A percentile compares a stretch with the other conserved stretches of the same genome.
phyloP scores from a whole-genome alignment of 2,113 vertebrate genomes.

The Alouatta palliata region DNA sequence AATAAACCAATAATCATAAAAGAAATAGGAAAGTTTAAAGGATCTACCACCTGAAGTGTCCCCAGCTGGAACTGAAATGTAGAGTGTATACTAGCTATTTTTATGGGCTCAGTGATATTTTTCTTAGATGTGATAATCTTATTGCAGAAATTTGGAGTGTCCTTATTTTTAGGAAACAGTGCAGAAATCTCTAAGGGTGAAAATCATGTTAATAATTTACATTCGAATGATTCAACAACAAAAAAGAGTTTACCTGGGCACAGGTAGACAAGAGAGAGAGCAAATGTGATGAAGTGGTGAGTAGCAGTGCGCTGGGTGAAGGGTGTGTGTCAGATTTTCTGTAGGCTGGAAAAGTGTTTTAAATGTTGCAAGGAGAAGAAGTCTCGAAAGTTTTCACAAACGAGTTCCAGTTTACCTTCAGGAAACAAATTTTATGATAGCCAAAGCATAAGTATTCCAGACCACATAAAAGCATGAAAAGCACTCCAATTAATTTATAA shows the following conservation, averaged over 20 bases:
- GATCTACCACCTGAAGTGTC: not conserved
- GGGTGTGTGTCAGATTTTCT: not conserved
- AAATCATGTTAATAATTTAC: not conserved
- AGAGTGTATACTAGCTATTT: not conserved
- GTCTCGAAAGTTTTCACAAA: not conserved
- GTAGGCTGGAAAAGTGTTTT: not conserved
- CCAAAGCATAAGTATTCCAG: not conserved
- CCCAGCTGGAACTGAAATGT: not conserved
- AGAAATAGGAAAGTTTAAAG: not conserved
- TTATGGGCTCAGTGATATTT: not conserved
- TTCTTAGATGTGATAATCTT: not conserved
- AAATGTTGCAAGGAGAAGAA: not conserved
- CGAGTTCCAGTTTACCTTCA: not conserved
- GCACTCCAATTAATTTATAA: not conserved
- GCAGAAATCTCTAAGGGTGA: not conserved
- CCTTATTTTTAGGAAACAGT: not conserved
- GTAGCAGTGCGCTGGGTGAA: too few species aligned
- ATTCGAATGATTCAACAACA: not conserved
- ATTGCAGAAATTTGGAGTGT: not conserved
- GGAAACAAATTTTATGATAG: not conserved
- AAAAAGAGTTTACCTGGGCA: too few species aligned
- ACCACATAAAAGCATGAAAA: not conserved
- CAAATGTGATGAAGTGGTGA: accelerated
- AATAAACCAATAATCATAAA: not conserved
- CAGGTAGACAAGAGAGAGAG: accelerated